Percentiles rank a stretch among this genome's conserved stretches.
Conservation (phyloP, 2,797 vertebrate species). For the Thalassophryne amazonica region DNA sequence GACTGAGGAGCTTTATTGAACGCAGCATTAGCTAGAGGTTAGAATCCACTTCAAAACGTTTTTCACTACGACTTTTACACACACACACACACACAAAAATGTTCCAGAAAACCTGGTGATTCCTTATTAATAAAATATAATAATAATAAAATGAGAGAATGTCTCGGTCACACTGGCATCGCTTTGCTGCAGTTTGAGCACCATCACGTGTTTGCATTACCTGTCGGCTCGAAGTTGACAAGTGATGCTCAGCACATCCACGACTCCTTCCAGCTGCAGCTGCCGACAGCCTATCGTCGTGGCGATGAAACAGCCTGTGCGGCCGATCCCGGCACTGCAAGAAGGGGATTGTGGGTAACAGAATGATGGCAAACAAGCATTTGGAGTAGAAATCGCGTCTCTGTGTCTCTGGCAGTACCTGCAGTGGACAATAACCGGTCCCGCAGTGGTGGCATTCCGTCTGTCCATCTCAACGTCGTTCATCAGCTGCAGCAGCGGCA, state of each 20-base stretch:
- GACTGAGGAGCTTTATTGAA: too few relatives aligned
- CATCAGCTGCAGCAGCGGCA: conserved; percentile 93
- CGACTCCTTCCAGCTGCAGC: conserved; percentile 85
- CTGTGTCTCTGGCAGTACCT: conserved; percentile 73
- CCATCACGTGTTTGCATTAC: conserved; percentile 54
- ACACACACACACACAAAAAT: too few relatives aligned
- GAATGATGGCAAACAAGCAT: neutral
- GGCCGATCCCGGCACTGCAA: conserved; percentile 92
- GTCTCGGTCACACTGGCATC: too few relatives aligned
- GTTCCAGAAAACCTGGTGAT: too few relatives aligned
- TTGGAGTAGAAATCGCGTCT: neutral
- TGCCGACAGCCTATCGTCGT: conserved; percentile 91
- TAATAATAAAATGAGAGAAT: too few relatives aligned
- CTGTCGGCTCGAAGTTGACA: conserved; percentile 91
- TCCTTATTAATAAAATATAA: too few relatives aligned
- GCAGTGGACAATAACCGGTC: conserved; percentile 93
- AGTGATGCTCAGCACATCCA: conserved; percentile 87
- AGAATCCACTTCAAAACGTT: too few relatives aligned
- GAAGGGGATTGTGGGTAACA: neutral
- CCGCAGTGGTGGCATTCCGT: conserved; percentile 60
- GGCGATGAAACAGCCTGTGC: conserved; percentile 97
- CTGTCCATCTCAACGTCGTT: conserved; percentile 87
- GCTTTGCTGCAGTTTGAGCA: too few relatives aligned
- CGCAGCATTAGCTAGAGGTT: too few relatives aligned
- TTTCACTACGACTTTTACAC: too few relatives aligned